phyloP scores from a whole-genome alignment of 1,140 invertebrate genomes.

The Globodera ellingtonae region DNA sequence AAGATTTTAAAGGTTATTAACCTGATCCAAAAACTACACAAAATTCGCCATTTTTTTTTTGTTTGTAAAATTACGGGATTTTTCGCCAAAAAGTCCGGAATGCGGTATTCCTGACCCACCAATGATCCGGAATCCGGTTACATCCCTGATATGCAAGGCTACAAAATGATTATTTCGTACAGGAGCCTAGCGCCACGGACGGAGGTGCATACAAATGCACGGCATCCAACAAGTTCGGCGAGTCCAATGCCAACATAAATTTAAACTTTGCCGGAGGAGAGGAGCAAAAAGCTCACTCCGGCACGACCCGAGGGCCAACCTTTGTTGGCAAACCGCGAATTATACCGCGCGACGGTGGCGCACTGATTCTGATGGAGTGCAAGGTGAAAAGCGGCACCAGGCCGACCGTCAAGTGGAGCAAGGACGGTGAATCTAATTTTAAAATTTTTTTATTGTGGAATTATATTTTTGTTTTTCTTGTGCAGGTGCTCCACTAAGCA shows the following conservation, averaged over 20 bases:
- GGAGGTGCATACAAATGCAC: conserved; percentile 98
- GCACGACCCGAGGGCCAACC: conserved; percentile 80
- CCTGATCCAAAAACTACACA: too few species aligned
- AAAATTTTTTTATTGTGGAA: conserved; percentile 2
- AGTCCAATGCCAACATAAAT: conserved; percentile 99
- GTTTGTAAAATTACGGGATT: too few species aligned
- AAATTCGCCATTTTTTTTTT: too few species aligned
- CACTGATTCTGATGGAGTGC: conserved; percentile 91
- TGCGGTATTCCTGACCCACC: too few species aligned
- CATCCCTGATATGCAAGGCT: neutral
- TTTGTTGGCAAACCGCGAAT: conserved; percentile 95
- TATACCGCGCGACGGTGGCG: conserved; percentile 88
- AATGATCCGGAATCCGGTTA: too few species aligned
- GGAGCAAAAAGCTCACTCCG: conserved; percentile 71
- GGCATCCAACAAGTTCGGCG: conserved; percentile 94
- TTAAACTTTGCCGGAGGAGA: conserved; percentile 88
- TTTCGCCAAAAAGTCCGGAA: too few species aligned
- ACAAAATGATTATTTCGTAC: conserved; percentile 24
- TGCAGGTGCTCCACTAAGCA: conserved; percentile 71
- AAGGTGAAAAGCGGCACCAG: conserved; percentile 88
- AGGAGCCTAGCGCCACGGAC: conserved; percentile 88
- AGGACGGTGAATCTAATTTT: conserved; percentile 71
- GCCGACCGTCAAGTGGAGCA: conserved; percentile 72
- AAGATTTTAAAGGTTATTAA: too few species aligned
- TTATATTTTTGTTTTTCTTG: neutral